Evolutionary conservation across 2,888 invertebrate species (phyloP).

Genomic region (Netelia melanura): DNA sequence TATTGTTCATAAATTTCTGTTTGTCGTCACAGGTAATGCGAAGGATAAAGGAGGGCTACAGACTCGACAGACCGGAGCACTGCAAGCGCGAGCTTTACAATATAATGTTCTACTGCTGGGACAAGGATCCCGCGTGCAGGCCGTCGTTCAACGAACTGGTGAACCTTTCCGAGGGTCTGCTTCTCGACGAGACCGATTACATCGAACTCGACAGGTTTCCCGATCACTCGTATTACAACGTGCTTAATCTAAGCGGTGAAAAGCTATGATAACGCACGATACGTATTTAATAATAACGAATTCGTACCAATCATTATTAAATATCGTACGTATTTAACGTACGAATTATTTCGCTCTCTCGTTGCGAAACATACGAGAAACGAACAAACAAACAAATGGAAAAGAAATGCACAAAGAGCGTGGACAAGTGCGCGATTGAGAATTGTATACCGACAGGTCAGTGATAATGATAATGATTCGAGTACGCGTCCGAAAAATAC

Average conservation of each 20-base stretch:
- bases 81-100: slow-evolving; percentile 96
- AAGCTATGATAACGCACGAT: slow-evolving; percentile 86
- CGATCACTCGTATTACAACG: slow-evolving; percentile 96
- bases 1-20: background rate
- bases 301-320: slow-evolving; percentile 19
- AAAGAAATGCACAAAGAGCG: slow-evolving; percentile 14
- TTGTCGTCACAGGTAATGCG: slow-evolving; percentile 88
- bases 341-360: no score
- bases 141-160: slow-evolving; percentile 95
- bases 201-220: slow-evolving; percentile 96
- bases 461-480: slow-evolving; percentile 32
- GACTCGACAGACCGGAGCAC: slow-evolving; percentile 96
- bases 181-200: slow-evolving; percentile 96
- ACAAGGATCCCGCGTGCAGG: slow-evolving; percentile 92
- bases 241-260: slow-evolving; percentile 94
- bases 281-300: background rate
- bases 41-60: slow-evolving; percentile 91
- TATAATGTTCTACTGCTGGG: slow-evolving; percentile 98
- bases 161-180: slow-evolving; percentile 91
- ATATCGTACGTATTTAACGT: no score
- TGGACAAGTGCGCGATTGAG: background rate
- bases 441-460: slow-evolving; percentile 28
- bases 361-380: background rate
- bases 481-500: slow-evolving; percentile 12
- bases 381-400: background rate